Evolutionary conservation across 37 sponge, comb jelly and placozoan species (phyloP), one percentile per base, ranked within the genome.

Genomic region (Beroe forskalii): DNA sequence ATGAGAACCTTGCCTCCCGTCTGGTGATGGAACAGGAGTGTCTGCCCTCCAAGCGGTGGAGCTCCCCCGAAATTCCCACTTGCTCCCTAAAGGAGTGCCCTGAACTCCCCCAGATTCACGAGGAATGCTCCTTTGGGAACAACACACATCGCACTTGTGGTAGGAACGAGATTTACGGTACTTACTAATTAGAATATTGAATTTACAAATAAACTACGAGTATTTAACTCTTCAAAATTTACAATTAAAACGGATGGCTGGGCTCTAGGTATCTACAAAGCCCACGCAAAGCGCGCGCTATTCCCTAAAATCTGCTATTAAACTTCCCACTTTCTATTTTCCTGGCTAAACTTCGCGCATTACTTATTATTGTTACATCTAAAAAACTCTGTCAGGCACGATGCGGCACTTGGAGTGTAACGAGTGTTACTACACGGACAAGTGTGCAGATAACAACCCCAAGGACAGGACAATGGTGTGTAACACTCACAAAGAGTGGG

Each of bases 31-130:
- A 2, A 2, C 86, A 80, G 38, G 40, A 35, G 48, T 80, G 86
- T 80, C 86, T 44, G 0, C 86, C 86, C 55, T 28, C 37, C 55
- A 80, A 80, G 40, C 55, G 41, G 86, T 80, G 86, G 86, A 42
- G 48, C 14, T 2, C 0, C 35, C n/a, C n/a, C 31, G 66, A 64
- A 4, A 80, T 80, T 17, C 86, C 86, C 1, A 80, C 86, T 17
- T 80, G 86, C 22, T 30, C 55, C 6, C 72, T 69, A 2, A 69
- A 69, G 32, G 72, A 69, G 39, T 69, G 72, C 39, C 19, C 37
- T 9, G 38, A 31, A 9, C 72, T 69, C 72, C 72, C 72, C 39
- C 32, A 14, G 17, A 37, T 69, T 27, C 33, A 69, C 38, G 32
- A 27, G 2, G 19, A 36, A 1, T 69, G 72, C 72, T 36, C 72